phyloP scores from a whole-genome alignment of 2,888 invertebrate species.

The Lacanobia oleracea region DNA sequence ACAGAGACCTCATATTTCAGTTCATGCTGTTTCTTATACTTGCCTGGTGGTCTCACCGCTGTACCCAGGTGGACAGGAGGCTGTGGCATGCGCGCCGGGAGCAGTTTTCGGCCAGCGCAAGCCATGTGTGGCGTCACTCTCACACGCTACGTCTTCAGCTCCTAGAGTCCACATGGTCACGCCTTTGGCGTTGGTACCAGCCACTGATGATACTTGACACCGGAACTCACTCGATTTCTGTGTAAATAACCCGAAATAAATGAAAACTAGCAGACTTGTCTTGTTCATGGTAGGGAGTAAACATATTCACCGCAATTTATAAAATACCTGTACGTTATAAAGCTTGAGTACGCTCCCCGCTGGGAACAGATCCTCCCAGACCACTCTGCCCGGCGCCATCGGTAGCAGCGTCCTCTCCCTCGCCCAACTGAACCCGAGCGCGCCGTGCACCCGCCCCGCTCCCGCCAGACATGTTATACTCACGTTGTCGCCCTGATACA shows the following conservation, averaged over 20 bases:
- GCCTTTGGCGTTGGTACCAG: constrained; percentile 86
- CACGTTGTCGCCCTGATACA: constrained; percentile 92
- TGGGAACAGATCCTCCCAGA: constrained; percentile 96
- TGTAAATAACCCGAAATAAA: background rate
- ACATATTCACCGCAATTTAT: background rate
- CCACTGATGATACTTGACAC: constrained; percentile 92
- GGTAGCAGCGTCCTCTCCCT: constrained; percentile 94
- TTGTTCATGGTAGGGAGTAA: background rate
- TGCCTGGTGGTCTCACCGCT: constrained; percentile 85
- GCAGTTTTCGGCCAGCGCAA: constrained; percentile 92
- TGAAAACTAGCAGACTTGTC: too few relatives aligned
- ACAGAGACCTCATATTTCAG: too few relatives aligned
- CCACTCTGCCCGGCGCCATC: constrained; percentile 93
- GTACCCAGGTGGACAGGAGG: constrained; percentile 88
- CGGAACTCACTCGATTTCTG: constrained; percentile 95
- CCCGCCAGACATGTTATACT: constrained; percentile 93
- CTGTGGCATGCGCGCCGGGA: constrained; percentile 92
- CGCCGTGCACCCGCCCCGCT: constrained; percentile 91
- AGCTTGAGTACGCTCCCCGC: constrained; percentile 96
- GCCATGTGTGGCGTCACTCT: constrained; percentile 90
- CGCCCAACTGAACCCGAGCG: constrained; percentile 96
- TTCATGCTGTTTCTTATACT: background rate
- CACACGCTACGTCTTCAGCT: constrained; percentile 88
- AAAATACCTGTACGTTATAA: constrained; percentile 93
- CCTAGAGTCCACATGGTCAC: constrained; percentile 92